Base-by-base conservation (phyloP, 2,888 invertebrate genomes). In the Branchipolynoe longqiensis region DNA sequence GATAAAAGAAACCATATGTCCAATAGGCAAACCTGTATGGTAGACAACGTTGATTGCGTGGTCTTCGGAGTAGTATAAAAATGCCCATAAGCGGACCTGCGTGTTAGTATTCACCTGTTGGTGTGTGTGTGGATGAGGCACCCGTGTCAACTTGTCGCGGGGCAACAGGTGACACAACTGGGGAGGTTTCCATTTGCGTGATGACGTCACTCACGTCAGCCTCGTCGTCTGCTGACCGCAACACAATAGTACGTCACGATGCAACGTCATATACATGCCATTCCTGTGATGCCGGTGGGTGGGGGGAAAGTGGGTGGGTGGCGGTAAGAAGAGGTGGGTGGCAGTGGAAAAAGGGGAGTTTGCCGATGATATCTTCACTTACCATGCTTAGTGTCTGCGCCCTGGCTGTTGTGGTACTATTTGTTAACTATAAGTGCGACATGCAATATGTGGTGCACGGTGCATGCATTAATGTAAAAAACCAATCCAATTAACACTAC, bases 211-310 rank as follows among this genome's bases (percentile, higher is more conserved):
- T 69, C 14, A 69, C n/a, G n/a, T 69, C 69, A 14, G 36, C 69
- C 38, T 69, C 69, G 69, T 69, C 69, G 69, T 69, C 69, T 69
- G 69, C 69, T 69, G 69, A 69, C 69, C 69, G 38, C 38, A 69
- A 69, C 36, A 69, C 69, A 69, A 69, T 14, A 69, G 69, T 69
- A 36, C 6, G 69, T 3, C 69, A 12, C 18, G 38, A 1, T 33
- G 69, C 25, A 22, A 69, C 3, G 4, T 33, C 38, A 69, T 25
- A 14, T 18, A 12, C 69, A 14, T 69, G 36, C 38, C 4, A 12
- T 36, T 69, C 3, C 69, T 69, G 69, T 12, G 69, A 36, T 33
- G 33, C 8, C 8, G 6, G 33, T 33, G 69, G 36, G 2, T 69
- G 33, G 69, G 69, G 69, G 0, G 14, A 6, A 58, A 4, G 58